Evolutionary conservation across 2,888 invertebrate genomes (phyloP), one percentile per base, ranked within the genome.

Genomic region (Oscheius sp.): DNA sequence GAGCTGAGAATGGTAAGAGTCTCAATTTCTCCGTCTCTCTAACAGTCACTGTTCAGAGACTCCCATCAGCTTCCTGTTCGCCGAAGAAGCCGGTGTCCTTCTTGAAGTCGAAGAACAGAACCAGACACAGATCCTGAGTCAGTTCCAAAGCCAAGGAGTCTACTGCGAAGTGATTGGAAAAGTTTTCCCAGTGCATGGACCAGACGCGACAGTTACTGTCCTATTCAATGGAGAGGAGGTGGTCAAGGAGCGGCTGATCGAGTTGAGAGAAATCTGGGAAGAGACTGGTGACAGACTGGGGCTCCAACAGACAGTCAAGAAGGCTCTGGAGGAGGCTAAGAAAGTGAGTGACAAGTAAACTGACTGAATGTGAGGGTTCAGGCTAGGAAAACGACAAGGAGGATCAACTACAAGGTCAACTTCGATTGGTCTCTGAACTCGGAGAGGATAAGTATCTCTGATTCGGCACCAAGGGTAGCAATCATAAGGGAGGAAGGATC

Each of bases 401-500:
- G 65, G 11, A 59, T 77, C 13, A 32, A 70, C 2, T 81, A 79
- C 74, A 70, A 74, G 29, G 72, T 74, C 29, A 66, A 37, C 21
- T 73, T 73, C 47, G 66, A 79, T 1, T 78, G 76, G 76, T 66
- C 47, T 13, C 58, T 72, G 32, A 70, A 81, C 42, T 21, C 21
- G 9, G 9, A 55, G 13, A 13, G 3, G 21, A 21, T 55, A 1
- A 32, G 32, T 55, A 29, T 21, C 32, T 55, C 21, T 13, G n/a
- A 55, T 75, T 32, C 57, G 76, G 76, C 79, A 42, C 85, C 85
- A 0, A 73, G 70, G 57, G 95, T 98, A 0, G 97, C 96, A 5
- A 95, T 98, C 1, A 91, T 99, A 60, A 92, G 99, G 57, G 99
- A 99, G 91, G 98, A 99, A 92, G 99, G 96, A 63, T 94, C 93